Conservation (phyloP, 2,888 invertebrate genomes). For the Pheosia tremula region DNA sequence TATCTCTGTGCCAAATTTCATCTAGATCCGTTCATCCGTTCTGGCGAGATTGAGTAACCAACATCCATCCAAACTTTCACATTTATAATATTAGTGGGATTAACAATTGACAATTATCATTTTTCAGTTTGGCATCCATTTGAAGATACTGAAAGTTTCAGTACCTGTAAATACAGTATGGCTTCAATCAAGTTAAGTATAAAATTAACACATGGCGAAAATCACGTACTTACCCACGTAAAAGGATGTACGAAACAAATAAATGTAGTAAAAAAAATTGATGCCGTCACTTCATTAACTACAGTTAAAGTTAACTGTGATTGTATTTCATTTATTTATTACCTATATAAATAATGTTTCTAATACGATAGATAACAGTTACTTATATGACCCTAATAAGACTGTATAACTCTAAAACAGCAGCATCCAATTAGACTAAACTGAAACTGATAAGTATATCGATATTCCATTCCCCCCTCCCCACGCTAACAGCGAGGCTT, state of each 20-base stretch:
- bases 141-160: not conserved
- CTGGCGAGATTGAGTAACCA: not conserved
- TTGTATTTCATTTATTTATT: too few species aligned
- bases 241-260: too few species aligned
- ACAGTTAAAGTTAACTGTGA: too few species aligned
- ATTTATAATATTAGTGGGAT: not conserved
- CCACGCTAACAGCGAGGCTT: slow-evolving; percentile 54
- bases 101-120: not conserved
- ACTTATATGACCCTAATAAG: slow-evolving; percentile 15
- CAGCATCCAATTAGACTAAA: slow-evolving; percentile 37
- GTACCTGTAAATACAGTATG: not conserved
- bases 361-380: too few species aligned
- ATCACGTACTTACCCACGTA: too few species aligned
- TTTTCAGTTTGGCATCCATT: not conserved
- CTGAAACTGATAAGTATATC: slow-evolving; percentile 32
- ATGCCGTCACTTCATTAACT: too few species aligned
- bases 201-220: too few species aligned
- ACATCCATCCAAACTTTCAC: too few species aligned
- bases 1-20: too few species aligned
- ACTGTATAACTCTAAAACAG: slow-evolving; percentile 22
- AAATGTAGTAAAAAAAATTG: too few species aligned
- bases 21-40: too few species aligned
- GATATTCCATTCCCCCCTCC: slow-evolving; percentile 59
- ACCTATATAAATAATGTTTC: too few species aligned
- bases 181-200: not conserved